Evolutionary conservation across 2,888 invertebrate genomes (phyloP).

Genomic region (Xanthia icteritia): DNA sequence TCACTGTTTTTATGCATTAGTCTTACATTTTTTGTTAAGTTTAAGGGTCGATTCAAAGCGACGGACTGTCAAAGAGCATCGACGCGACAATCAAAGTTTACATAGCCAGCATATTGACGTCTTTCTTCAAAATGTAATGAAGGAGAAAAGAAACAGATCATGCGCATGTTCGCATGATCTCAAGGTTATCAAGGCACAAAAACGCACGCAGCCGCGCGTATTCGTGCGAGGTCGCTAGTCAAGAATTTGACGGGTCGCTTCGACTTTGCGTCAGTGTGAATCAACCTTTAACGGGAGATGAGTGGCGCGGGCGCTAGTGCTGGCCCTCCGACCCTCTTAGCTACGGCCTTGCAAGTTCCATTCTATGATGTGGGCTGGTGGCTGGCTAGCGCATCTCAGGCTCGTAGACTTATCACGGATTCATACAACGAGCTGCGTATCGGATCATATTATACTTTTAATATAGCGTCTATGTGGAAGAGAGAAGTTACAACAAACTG

Average conservation of each 20-base stretch:
- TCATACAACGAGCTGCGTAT: slow-evolving; percentile 61
- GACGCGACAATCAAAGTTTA: neutral
- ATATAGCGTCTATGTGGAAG: slow-evolving; percentile 58
- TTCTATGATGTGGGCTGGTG: slow-evolving; percentile 7
- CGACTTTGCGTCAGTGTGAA: slow-evolving; percentile 26
- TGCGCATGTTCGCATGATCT: neutral
- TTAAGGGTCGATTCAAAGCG: slow-evolving; percentile 27
- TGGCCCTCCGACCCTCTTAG: slow-evolving; percentile 33
- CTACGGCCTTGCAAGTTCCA: slow-evolving; percentile 56
- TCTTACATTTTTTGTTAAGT: slow-evolving; percentile 35
- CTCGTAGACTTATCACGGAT: slow-evolving; percentile 47
- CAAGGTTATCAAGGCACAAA: too few relatives aligned
- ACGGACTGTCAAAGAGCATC: neutral
- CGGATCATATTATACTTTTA: slow-evolving; percentile 57
- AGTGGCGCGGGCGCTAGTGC: neutral
- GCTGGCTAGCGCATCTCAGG: slow-evolving; percentile 5
- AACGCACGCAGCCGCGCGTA: neutral
- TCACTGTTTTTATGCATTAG: slow-evolving; percentile 52
- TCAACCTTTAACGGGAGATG: slow-evolving; percentile 19
- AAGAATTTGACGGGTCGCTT: neutral
- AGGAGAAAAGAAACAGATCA: neutral
- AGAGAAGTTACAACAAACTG: slow-evolving; percentile 44
- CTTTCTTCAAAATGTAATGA: neutral
- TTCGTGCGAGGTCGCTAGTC: neutral
- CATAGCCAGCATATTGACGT: neutral